Base-by-base conservation (phyloP, 2,113 vertebrate genomes). In the Scytalopus superciliaris region DNA sequence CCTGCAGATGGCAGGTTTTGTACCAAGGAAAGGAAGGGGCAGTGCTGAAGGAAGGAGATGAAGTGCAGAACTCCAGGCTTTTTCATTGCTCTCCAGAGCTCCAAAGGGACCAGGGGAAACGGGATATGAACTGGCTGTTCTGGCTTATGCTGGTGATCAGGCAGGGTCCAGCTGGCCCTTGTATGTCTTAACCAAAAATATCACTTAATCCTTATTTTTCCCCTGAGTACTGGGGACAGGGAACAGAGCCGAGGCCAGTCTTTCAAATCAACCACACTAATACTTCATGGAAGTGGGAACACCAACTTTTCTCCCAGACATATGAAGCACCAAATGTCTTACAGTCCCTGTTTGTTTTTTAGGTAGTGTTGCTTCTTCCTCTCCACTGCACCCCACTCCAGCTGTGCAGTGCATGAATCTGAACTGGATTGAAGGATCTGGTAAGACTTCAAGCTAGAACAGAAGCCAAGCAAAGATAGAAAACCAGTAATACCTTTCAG, bases 121-220 rank as follows among this genome's bases (percentile, higher is more conserved):
- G 79, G 49, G 49, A 87, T 95, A 55, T 78, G 79, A 93, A 22
- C 40, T 84, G 93, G 33, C 91, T 87, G 50, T 40, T 95, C 93
- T 73, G 74, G 55, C 39, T 96, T 69, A 12, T 0, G 4, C 78
- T 80, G 84, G 82, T 57, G 39, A 91, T 50, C 87, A 83, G 70
- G 70, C 78, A 85, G 57, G 74, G 89, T 85, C 87, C 91, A 96
- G 91, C 89, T 96, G 93, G 89, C 66, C 76, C 55, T 87, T 66
- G 47, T 69, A 74, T 12, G 67, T 37, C 81, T 91, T 96, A 93
- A 95, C 89, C 87, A 91, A 94, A 93, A 94, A 94, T 91, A 95
- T 85, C 70, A 57, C 55, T 93, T 94, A 94, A 96, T 95, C 87
- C 67, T 89, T 76, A 63, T 93, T 87, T 87, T 85, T 63, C 75